Percentiles rank a stretch among this genome's conserved stretches.
Conservation (phyloP, 1,140 invertebrate species). For the Glomeris maerens region DNA sequence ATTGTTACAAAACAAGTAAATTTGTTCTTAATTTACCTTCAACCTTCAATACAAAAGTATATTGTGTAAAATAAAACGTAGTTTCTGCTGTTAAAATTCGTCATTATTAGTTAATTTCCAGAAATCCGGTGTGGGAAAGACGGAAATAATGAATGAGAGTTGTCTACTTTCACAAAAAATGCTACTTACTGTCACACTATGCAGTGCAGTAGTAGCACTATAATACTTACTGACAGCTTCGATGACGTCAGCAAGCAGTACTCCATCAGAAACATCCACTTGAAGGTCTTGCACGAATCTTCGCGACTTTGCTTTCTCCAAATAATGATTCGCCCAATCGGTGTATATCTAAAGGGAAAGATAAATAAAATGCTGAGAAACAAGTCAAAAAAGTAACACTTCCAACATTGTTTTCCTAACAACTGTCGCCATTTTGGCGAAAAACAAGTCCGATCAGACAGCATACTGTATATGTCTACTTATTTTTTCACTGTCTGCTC, state of each 20-base stretch:
- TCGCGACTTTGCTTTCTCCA: conserved; percentile 75
- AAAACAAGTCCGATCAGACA: too few species aligned
- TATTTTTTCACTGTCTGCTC: too few species aligned
- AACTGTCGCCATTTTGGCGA: too few species aligned
- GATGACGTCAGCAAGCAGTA: conserved; percentile 77
- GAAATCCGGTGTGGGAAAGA: too few species aligned
- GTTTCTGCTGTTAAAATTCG: not conserved
- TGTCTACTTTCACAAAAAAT: not conserved
- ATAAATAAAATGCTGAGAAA: conserved; percentile 17
- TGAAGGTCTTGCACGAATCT: conserved; percentile 70
- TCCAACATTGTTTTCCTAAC: too few species aligned
- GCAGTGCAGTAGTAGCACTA: not conserved
- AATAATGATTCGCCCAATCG: conserved; percentile 93
- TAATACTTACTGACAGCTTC: conserved; percentile 78
- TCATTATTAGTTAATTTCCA: not conserved
- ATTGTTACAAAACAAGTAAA: too few species aligned
- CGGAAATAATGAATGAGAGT: not conserved
- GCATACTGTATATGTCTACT: too few species aligned
- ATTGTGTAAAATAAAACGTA: not conserved
- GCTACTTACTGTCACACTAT: not conserved
- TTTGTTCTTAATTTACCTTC: too few species aligned
- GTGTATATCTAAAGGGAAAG: conserved; percentile 72
- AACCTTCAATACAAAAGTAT: not conserved
- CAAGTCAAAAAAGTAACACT: too few species aligned
- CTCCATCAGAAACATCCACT: conserved; percentile 75